Evolutionary conservation across 2,888 invertebrate genomes (phyloP).

Genomic region (Spicauda simplicius): DNA sequence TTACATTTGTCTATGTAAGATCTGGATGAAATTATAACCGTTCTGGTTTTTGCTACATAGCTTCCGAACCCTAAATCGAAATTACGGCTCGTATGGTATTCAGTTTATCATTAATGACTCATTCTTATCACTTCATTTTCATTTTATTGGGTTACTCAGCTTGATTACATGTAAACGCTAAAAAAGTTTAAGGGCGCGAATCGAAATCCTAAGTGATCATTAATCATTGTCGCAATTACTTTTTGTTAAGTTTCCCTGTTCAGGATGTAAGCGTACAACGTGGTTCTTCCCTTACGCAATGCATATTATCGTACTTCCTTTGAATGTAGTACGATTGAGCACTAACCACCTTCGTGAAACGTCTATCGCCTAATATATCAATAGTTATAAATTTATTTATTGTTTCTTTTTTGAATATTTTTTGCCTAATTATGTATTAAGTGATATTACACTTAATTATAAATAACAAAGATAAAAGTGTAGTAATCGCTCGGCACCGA

Average conservation of each 20-base stretch:
- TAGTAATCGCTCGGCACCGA: no score
- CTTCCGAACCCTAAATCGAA: no score
- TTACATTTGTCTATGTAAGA: no score
- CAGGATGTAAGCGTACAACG: constrained; percentile 17
- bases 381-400: no score
- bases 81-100: background rate
- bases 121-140: background rate
- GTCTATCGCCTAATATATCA: background rate
- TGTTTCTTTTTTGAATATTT: no score
- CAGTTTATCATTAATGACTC: constrained; percentile 14
- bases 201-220: constrained; percentile 27
- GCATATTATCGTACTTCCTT: constrained; percentile 6
- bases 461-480: no score
- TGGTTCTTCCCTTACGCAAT: constrained; percentile 18
- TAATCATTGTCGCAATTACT: constrained; percentile 26
- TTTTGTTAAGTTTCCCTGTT: constrained; percentile 21
- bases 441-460: no score
- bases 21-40: no score
- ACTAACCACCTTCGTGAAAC: background rate
- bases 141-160: constrained; percentile 3
- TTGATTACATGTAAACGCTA: constrained; percentile 8
- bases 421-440: no score
- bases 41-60: no score
- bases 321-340: background rate
- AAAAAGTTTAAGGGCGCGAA: constrained; percentile 18